A percentile compares a stretch with the other conserved stretches of the same genome.
phyloP scores from a whole-genome alignment of 2,113 vertebrate species.

The Pedetes capensis region DNA sequence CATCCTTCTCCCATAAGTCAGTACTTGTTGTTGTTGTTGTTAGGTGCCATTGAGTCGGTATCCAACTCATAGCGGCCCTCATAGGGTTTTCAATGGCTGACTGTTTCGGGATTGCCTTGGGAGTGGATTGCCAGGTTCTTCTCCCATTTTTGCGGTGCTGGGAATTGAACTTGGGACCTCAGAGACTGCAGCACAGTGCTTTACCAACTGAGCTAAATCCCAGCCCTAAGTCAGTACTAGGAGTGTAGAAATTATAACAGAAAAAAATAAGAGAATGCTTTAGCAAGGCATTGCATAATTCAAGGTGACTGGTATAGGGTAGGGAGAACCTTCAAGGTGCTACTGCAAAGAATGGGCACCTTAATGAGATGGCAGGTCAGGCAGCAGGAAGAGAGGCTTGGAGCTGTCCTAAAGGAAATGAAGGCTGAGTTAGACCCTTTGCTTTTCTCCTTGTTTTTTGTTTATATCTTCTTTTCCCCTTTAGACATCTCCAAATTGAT shows the following conservation, averaged over 20 bases:
- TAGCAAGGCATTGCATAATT: not conserved
- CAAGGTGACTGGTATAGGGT: not conserved
- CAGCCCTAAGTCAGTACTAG: not conserved
- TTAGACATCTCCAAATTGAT: not conserved
- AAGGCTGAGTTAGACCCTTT: not conserved
- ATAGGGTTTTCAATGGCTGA: no score
- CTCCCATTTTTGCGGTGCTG: no score
- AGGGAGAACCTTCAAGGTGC: not conserved
- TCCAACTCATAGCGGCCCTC: no score
- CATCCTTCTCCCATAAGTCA: no score
- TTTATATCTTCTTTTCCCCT: not conserved
- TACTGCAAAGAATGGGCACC: not conserved
- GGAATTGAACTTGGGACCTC: no score
- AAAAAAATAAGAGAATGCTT: not conserved
- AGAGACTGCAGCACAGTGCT: no score
- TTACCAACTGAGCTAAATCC: no score
- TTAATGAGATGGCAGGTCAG: not conserved
- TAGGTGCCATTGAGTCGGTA: no score
- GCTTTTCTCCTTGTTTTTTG: not conserved
- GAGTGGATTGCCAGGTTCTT: no score
- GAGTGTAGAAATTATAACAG: not conserved
- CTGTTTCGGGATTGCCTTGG: no score
- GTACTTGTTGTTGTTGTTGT: no score
- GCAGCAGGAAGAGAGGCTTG: not conserved
- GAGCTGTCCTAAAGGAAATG: not conserved